Evolutionary conservation across 1,140 invertebrate species (phyloP).

Genomic region (Babylonia areolata): DNA sequence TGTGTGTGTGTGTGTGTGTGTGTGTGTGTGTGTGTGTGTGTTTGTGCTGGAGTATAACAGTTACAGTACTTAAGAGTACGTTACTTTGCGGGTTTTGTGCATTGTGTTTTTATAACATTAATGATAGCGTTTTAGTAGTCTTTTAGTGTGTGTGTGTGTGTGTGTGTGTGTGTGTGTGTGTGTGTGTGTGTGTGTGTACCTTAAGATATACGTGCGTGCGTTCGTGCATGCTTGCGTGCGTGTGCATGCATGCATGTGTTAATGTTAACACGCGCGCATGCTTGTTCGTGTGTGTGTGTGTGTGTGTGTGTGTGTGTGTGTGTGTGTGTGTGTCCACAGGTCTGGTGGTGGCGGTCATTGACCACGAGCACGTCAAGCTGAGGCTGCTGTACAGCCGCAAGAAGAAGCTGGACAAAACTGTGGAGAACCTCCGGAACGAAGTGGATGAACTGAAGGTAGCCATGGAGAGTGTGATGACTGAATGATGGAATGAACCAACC

Average conservation of each 20-base stretch:
- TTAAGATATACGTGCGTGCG: not conserved
- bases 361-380: constrained; percentile 60
- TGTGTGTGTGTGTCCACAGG: constrained; percentile 37
- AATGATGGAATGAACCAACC: not conserved
- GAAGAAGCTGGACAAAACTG: constrained; percentile 61
- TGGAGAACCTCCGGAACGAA: constrained; percentile 57
- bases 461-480: constrained; percentile 20
- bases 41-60: not conserved
- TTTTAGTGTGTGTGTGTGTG: constrained; percentile 7
- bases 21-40: not conserved
- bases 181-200: not conserved
- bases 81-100: not conserved
- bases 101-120: too few species aligned
- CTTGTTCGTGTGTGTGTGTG: too few species aligned
- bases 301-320: too few species aligned
- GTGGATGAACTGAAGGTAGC: constrained; percentile 53
- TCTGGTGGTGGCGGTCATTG: constrained; percentile 59
- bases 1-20: not conserved
- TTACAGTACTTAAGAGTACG: not conserved
- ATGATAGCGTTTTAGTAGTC: too few species aligned
- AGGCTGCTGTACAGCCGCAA: constrained; percentile 56
- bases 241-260: too few species aligned
- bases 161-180: constrained; percentile 24
- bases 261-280: too few species aligned
- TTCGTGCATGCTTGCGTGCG: not conserved